A percentile compares a stretch with the other conserved stretches of the same genome.
Conservation (phyloP, 2,888 invertebrate species). For the Drosophila merina region DNA sequence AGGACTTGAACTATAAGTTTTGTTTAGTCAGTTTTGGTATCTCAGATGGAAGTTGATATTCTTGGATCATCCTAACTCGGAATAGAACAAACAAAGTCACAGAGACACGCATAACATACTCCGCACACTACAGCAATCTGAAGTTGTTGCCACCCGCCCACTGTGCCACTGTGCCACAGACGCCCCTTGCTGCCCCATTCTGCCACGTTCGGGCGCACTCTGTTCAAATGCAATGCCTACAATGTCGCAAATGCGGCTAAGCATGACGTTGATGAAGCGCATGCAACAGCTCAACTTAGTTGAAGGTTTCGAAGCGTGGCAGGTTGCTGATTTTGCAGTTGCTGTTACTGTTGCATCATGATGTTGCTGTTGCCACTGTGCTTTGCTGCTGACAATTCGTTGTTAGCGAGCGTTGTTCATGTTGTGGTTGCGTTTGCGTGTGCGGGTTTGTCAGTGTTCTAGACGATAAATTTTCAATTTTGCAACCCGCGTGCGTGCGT, state of each 20-base stretch:
- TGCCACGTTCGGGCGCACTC: conserved; percentile 21
- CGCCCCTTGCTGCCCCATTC: not conserved
- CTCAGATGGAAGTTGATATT: not conserved
- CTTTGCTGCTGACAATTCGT: conserved; percentile 74
- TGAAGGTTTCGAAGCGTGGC: conserved; percentile 50
- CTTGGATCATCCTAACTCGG: conserved; percentile 22
- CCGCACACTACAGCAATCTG: conserved; percentile 13
- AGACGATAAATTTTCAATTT: conserved; percentile 79
- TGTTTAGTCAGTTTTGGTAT: too few species aligned
- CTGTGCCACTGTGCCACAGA: not conserved
- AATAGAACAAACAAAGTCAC: conserved; percentile 40
- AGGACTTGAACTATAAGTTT: too few species aligned
- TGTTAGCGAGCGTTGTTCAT: conserved; percentile 60
- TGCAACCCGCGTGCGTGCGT: conserved; percentile 38
- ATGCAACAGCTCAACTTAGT: conserved; percentile 74
- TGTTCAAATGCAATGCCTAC: conserved; percentile 60
- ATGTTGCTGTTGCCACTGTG: conserved; percentile 41
- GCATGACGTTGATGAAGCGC: conserved; percentile 76
- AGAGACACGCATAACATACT: not conserved
- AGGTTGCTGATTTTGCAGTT: conserved; percentile 46
- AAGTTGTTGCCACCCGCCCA: not conserved
- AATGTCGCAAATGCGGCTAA: conserved; percentile 71
- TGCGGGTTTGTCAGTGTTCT: conserved; percentile 52
- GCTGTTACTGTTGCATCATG: conserved; percentile 50
- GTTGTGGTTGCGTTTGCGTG: conserved; percentile 55